A percentile compares a stretch with the other conserved stretches of the same genome.
phyloP scores from a whole-genome alignment of 2,113 vertebrate species.

The Rhegmatorhina hoffmannsi region DNA sequence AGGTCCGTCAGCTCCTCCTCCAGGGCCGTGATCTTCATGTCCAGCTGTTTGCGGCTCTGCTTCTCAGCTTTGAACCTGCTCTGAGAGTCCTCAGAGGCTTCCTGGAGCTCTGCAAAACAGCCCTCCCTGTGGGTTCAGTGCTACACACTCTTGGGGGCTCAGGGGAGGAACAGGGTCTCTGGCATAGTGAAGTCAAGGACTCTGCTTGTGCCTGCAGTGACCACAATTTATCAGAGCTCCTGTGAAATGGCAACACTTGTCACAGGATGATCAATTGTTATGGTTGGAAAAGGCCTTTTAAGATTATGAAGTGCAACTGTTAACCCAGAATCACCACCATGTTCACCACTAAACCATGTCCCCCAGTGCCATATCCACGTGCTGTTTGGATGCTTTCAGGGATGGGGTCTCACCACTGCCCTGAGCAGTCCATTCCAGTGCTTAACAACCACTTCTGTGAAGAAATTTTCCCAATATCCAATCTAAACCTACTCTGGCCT shows the following conservation, averaged over 20 bases:
- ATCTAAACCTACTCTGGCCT: not conserved
- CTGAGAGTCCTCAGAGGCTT: conserved; percentile 78
- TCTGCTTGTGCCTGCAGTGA: not conserved
- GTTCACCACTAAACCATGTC: not conserved
- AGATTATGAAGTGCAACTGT: not conserved
- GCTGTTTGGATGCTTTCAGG: not conserved
- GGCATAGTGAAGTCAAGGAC: not conserved
- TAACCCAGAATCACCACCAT: not conserved
- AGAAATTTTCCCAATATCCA: not conserved
- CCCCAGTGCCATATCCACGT: not conserved
- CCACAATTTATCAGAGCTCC: not conserved
- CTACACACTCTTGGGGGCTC: not conserved
- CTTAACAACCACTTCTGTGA: not conserved
- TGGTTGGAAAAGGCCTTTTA: not conserved
- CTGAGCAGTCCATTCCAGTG: not conserved
- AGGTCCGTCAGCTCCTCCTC: conserved; percentile 90
- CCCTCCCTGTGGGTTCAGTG: not conserved
- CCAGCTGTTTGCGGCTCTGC: conserved; percentile 86
- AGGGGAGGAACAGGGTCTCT: not conserved
- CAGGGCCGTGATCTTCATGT: conserved; percentile 76
- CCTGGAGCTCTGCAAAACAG: conserved; percentile 81
- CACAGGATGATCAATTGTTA: not conserved
- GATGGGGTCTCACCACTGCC: not conserved
- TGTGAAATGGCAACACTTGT: not conserved
- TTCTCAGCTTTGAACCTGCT: conserved; percentile 84